Evolutionary conservation across 1,140 invertebrate species (phyloP).

Genomic region (Magallana ariakensis): DNA sequence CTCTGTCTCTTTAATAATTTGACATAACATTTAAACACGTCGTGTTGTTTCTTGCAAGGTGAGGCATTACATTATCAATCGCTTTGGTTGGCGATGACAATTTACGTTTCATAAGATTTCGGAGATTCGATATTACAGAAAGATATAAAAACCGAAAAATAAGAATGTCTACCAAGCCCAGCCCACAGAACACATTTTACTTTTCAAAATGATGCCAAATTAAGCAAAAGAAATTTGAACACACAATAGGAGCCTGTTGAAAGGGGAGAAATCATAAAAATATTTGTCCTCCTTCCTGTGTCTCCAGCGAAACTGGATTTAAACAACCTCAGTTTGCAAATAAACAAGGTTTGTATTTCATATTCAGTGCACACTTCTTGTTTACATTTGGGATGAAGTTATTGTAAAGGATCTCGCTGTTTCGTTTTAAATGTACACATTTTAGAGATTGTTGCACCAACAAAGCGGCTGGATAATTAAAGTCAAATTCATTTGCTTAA

Average conservation of each 20-base stretch:
- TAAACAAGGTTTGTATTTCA: neutral
- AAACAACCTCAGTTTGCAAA: neutral
- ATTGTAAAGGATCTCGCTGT: neutral
- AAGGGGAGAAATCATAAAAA: constrained; percentile 23
- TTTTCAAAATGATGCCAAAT: constrained; percentile 6
- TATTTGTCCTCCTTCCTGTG: neutral
- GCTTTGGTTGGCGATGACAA: neutral
- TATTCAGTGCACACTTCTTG: neutral
- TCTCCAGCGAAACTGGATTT: constrained; percentile 17
- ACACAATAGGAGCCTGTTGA: neutral
- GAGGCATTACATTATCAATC: neutral
- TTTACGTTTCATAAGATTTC: neutral
- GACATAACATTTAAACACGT: neutral
- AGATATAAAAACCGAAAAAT: neutral
- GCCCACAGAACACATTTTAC: neutral
- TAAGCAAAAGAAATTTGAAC: neutral
- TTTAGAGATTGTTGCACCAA: neutral
- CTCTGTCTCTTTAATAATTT: neutral
- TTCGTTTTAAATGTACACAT: neutral
- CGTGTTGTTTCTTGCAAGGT: neutral
- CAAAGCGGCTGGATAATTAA: no score
- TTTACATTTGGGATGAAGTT: neutral
- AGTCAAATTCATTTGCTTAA: no score
- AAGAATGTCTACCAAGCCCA: neutral
- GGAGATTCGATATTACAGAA: neutral